Conservation (phyloP, 2,888 invertebrate genomes). For the Melangyna quadrimaculata region DNA sequence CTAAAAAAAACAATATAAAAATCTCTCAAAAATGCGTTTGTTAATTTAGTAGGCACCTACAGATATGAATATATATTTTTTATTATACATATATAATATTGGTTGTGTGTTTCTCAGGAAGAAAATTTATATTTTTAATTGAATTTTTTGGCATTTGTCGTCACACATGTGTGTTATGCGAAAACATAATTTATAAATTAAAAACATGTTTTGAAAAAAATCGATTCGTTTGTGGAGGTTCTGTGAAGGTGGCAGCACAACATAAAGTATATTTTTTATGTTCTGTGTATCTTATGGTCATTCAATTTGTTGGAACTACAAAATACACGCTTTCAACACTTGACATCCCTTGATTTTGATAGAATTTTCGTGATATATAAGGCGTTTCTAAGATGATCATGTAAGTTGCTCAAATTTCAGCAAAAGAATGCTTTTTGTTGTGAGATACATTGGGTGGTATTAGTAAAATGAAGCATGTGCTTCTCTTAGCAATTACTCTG, state of each 20-base stretch:
- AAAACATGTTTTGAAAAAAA: conserved; percentile 33
- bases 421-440: too few species aligned
- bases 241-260: not conserved
- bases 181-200: conserved; percentile 52
- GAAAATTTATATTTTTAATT: conserved; percentile 26
- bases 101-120: not conserved
- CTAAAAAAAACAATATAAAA: not conserved
- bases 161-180: conserved; percentile 52
- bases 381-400: too few species aligned
- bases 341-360: not conserved
- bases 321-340: conserved; percentile 11
- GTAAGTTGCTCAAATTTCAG: too few species aligned
- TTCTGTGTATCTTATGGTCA: conserved; percentile 52
- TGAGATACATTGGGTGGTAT: too few species aligned
- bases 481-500: too few species aligned
- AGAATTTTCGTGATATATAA: too few species aligned
- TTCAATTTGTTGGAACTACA: conserved; percentile 31
- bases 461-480: too few species aligned
- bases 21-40: not conserved
- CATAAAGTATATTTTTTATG: conserved; percentile 9
- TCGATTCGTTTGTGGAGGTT: not conserved
- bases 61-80: not conserved
- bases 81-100: not conserved
- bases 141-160: conserved; percentile 37
- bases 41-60: not conserved